Percentiles rank a stretch among this genome's conserved stretches.
phyloP scores from a whole-genome alignment of 2,797 vertebrate genomes.

The Sebastes kiyomatsui region DNA sequence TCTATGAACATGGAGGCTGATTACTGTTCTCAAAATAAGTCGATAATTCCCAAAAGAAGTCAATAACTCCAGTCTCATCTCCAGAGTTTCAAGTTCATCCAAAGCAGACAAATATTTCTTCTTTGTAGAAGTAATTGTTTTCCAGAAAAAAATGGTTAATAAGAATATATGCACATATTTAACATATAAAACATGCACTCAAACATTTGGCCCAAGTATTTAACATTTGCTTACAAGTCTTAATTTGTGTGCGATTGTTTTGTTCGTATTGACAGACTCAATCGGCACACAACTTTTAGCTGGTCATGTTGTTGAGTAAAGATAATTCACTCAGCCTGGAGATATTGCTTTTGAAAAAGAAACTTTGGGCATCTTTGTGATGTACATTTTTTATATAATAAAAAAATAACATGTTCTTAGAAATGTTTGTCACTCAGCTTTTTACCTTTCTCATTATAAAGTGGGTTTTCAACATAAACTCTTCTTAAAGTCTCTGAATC shows the following conservation, averaged over 20 bases:
- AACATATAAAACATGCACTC: background rate
- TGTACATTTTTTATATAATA: constrained; percentile 7
- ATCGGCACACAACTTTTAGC: background rate
- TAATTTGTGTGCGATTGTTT: background rate
- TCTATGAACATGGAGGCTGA: background rate
- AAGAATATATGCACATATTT: background rate
- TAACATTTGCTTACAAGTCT: background rate
- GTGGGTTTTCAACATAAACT: background rate
- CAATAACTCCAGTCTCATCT: background rate
- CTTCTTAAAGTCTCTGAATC: background rate
- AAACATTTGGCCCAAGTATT: background rate
- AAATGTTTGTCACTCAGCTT: background rate
- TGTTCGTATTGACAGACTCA: background rate
- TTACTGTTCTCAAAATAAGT: background rate
- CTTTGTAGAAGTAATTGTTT: background rate
- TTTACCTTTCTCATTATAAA: background rate
- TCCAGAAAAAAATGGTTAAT: background rate
- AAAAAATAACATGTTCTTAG: background rate
- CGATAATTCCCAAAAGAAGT: background rate
- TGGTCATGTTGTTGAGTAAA: background rate
- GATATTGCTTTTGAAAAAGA: background rate
- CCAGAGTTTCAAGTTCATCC: background rate
- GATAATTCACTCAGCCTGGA: background rate
- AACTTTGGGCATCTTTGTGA: background rate
- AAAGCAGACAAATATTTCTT: background rate